Conservation (phyloP, 1,140 invertebrate genomes). For the Bombus vancouverensis region DNA sequence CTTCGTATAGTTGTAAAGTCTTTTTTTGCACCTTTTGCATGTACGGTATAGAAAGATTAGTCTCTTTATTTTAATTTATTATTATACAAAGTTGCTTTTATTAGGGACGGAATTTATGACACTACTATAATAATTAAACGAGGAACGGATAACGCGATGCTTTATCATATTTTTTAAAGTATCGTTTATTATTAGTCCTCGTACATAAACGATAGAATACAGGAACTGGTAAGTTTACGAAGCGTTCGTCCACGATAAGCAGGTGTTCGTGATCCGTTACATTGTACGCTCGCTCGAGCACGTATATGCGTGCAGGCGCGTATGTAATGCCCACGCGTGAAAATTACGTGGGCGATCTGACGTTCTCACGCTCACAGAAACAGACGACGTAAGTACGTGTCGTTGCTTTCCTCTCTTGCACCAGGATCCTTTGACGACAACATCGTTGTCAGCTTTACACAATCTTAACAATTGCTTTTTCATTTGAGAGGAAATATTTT, state of each 20-base stretch:
- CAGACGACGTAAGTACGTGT: not conserved
- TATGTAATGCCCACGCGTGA: constrained; percentile 51
- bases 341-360: constrained; percentile 58
- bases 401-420: not conserved
- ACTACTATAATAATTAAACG: constrained; percentile 13
- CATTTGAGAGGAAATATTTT: not conserved
- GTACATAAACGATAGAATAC: not conserved
- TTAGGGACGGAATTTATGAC: not conserved
- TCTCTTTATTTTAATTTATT: not conserved
- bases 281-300: constrained; percentile 30
- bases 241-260: constrained; percentile 16
- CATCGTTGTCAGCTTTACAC: not conserved
- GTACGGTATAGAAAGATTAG: not conserved
- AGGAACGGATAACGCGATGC: not conserved
- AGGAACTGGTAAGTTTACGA: constrained; percentile 16
- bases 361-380: not conserved
- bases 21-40: too few species aligned
- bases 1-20: too few species aligned
- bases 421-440: not conserved
- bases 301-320: constrained; percentile 11
- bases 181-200: constrained; percentile 23
- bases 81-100: not conserved
- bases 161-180: constrained; percentile 16
- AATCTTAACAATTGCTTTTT: not conserved
- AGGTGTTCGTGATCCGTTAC: constrained; percentile 12